These are phyloP conservation scores for Drosophila formosana DNA, from an alignment of 2,888 invertebrate genomes.

Conservation along the genomic window DNA sequence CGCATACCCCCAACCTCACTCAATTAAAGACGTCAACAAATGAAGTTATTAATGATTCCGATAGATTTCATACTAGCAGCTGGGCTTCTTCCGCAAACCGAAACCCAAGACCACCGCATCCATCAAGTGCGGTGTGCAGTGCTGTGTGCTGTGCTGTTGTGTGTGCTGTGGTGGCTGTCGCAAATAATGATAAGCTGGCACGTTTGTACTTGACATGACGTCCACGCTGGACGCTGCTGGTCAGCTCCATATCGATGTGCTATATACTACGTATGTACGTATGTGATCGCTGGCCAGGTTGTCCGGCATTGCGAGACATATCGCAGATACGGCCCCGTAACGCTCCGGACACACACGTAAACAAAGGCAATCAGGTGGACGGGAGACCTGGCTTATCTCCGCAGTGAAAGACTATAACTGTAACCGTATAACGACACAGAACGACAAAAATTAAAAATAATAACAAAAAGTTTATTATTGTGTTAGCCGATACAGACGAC, in stretches of 20 bases:
- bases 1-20: background rate
- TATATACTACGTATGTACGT: constrained; percentile 1
- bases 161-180: constrained; percentile 6
- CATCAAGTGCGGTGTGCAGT: constrained; percentile 16
- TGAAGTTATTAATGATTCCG: constrained; percentile 12
- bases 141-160: background rate
- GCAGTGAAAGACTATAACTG: constrained; percentile 12
- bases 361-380: constrained; percentile 44
- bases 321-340: constrained; percentile 58
- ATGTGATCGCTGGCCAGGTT: constrained; percentile 39
- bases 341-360: constrained; percentile 4
- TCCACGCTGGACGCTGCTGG: constrained; percentile 58
- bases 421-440: constrained; percentile 17
- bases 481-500: constrained; percentile 38
- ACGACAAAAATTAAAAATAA: constrained; percentile 37
- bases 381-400: constrained; percentile 47
- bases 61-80: constrained; percentile 1
- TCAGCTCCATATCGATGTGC: constrained; percentile 13
- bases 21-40: constrained; percentile 10
- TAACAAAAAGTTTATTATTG: constrained; percentile 52
- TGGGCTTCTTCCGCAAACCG: constrained; percentile 20
- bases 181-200: constrained; percentile 52
- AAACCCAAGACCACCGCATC: constrained; percentile 21
- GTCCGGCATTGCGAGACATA: constrained; percentile 63
- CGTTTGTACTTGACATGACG: constrained; percentile 67